Percentiles rank a stretch among this genome's conserved stretches.
Conservation (phyloP, 2,888 invertebrate genomes). For the Caenorhabditis sulstoni region DNA sequence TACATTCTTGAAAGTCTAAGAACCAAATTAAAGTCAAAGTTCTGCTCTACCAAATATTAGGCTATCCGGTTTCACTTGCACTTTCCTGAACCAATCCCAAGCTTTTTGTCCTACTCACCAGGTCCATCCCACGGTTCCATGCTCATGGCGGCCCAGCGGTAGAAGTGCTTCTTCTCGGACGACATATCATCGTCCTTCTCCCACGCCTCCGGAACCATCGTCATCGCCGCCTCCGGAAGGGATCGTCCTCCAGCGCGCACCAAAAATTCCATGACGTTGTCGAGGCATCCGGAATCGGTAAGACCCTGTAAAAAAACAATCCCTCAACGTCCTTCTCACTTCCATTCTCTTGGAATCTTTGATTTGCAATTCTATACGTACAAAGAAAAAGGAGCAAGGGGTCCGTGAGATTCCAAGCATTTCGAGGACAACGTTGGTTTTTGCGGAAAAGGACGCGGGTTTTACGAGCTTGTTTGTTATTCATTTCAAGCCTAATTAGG, state of each 20-base stretch:
- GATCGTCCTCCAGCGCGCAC: conserved; percentile 93
- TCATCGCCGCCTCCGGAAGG: conserved; percentile 97
- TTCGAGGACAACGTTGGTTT: no score
- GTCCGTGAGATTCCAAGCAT: neutral
- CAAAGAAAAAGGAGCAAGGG: no score
- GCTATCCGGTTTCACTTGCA: conserved; percentile 15
- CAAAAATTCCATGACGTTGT: conserved; percentile 97
- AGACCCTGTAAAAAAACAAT: conserved; percentile 84
- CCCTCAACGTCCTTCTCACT: no score
- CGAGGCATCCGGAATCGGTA: conserved; percentile 97
- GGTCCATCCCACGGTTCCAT: conserved; percentile 99
- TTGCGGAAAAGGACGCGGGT: conserved; percentile 14
- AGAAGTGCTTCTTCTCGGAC: conserved; percentile 93
- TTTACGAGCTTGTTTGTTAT: conserved; percentile 57
- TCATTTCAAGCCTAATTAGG: conserved; percentile 29
- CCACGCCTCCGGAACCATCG: conserved; percentile 87
- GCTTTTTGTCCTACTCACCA: conserved; percentile 69
- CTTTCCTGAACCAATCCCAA: conserved; percentile 1
- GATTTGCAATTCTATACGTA: conserved; percentile 36
- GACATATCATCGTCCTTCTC: conserved; percentile 86
- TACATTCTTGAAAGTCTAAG: no score
- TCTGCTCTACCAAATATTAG: no score
- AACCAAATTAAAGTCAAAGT: no score
- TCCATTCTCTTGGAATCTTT: no score
- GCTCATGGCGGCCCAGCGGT: conserved; percentile 95